These are phyloP conservation scores for Idris sp. DNA, from an alignment of 1,140 invertebrate genomes.

Conservation along the genomic window DNA sequence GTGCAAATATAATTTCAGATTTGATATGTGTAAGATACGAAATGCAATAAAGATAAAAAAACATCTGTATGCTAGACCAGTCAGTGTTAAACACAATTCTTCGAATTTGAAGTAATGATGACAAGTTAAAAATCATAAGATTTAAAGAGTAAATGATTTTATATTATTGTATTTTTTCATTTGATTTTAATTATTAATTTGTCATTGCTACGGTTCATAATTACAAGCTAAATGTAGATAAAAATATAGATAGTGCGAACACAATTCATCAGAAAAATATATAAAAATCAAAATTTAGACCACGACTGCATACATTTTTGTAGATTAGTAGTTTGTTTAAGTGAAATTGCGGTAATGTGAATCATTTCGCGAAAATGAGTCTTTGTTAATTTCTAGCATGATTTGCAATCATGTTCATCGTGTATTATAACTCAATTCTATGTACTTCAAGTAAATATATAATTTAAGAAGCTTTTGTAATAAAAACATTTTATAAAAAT, in stretches of 20 bases:
- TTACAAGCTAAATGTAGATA: slow-evolving; percentile 28
- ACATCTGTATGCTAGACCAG: slow-evolving; percentile 34
- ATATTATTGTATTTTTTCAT: background rate
- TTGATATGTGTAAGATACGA: slow-evolving; percentile 38
- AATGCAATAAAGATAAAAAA: slow-evolving; percentile 32
- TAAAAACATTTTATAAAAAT: slow-evolving; percentile 39
- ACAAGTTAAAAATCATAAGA: slow-evolving; percentile 14
- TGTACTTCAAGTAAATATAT: slow-evolving; percentile 45
- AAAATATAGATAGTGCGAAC: slow-evolving; percentile 29
- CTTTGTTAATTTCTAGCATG: slow-evolving; percentile 10
- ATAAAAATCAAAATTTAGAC: slow-evolving; percentile 27
- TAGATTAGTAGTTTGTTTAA: slow-evolving; percentile 28
- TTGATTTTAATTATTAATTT: slow-evolving; percentile 13
- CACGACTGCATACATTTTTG: slow-evolving; percentile 16
- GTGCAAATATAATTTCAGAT: slow-evolving; percentile 44
- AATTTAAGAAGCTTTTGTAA: slow-evolving; percentile 54
- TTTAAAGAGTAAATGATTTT: slow-evolving; percentile 7
- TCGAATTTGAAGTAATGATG: slow-evolving; percentile 24
- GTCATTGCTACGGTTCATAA: slow-evolving; percentile 25
- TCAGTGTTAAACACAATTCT: slow-evolving; percentile 42
- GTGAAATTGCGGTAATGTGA: slow-evolving; percentile 3
- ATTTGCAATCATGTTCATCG: slow-evolving; percentile 28
- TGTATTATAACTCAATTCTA: slow-evolving; percentile 41
- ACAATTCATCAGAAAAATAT: slow-evolving; percentile 23
- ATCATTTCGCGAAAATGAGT: slow-evolving; percentile 1